Evolutionary conservation across 2,888 invertebrate genomes (phyloP).

Genomic region (Drosophila tanythrix): DNA sequence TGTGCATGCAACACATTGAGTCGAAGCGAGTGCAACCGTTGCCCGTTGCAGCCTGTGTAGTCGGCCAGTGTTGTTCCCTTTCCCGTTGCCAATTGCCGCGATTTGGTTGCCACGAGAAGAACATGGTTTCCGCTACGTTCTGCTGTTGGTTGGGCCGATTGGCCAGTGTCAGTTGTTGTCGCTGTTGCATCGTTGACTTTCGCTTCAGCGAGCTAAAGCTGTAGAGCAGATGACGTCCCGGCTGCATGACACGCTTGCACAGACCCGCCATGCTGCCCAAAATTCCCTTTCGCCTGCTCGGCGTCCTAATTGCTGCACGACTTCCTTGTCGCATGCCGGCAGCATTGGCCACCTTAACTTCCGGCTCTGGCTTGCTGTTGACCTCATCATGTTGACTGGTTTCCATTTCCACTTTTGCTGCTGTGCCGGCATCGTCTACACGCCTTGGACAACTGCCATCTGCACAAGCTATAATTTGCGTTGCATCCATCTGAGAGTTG

Average conservation of each 20-base stretch:
- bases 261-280: constrained; percentile 33
- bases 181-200: background rate
- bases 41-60: constrained; percentile 4
- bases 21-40: constrained; percentile 1
- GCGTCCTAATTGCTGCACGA: too few species aligned
- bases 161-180: background rate
- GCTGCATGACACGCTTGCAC: constrained; percentile 40
- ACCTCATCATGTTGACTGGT: background rate
- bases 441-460: background rate
- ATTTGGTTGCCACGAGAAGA: constrained; percentile 17
- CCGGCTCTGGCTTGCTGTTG: background rate
- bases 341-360: background rate
- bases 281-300: constrained; percentile 4
- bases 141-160: background rate
- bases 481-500: background rate
- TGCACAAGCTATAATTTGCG: background rate
- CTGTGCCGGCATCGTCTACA: background rate
- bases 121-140: background rate
- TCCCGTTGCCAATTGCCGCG: background rate
- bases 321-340: background rate
- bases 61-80: background rate
- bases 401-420: background rate
- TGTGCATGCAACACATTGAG: background rate
- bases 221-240: constrained; percentile 60
- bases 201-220: constrained; percentile 24